Conservation (phyloP, 2,797 vertebrate genomes). For the Pterois miles region DNA sequence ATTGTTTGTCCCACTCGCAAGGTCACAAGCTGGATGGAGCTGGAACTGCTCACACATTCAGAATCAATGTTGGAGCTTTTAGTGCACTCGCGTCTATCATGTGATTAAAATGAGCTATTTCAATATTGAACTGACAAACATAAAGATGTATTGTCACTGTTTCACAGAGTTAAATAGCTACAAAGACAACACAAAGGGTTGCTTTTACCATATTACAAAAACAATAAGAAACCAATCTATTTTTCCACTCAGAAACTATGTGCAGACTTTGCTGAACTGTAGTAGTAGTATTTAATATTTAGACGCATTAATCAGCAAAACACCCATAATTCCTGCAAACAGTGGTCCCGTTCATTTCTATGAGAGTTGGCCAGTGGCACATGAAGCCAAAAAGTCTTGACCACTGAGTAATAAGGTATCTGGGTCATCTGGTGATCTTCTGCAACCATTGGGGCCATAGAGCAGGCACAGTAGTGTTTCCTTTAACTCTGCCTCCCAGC, state of each 20-base stretch:
- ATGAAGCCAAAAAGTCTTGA: too few species aligned
- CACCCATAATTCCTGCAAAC: not conserved
- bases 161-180: not conserved
- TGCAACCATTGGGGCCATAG: too few species aligned
- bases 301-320: not conserved
- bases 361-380: too few species aligned
- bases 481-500: too few species aligned
- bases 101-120: constrained; percentile 3
- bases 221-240: too few species aligned
- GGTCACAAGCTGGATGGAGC: constrained; percentile 62
- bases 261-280: not conserved
- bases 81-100: constrained; percentile 4
- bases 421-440: too few species aligned
- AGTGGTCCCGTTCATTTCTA: too few species aligned
- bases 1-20: constrained; percentile 68
- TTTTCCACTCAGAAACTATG: not conserved
- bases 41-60: constrained; percentile 19
- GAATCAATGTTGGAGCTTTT: constrained; percentile 28
- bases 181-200: too few species aligned
- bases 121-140: not conserved
- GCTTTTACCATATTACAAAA: too few species aligned
- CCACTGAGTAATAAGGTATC: too few species aligned
- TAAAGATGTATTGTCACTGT: not conserved
- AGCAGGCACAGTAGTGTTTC: too few species aligned
- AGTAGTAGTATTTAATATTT: not conserved